These are phyloP conservation scores for Zelleria hepariella DNA, from an alignment of 2,888 invertebrate genomes.

Conservation along the genomic window DNA sequence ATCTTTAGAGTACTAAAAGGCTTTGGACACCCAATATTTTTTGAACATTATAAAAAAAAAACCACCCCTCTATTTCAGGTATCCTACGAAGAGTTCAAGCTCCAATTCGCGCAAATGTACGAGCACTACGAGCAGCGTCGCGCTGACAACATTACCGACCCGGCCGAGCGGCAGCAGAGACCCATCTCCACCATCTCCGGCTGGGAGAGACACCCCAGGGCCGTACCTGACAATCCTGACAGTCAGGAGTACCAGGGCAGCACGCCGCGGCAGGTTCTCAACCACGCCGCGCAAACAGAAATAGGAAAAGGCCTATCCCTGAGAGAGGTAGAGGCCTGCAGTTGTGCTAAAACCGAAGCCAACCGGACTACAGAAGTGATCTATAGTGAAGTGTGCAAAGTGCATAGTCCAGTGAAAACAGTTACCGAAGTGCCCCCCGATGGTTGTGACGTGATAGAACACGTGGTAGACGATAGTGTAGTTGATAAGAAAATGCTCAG, in stretches of 20 bases:
- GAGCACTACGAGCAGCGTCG: slow-evolving; percentile 95
- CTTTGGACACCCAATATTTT: too few species aligned
- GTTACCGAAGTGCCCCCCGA: slow-evolving; percentile 32
- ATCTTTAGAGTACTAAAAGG: too few species aligned
- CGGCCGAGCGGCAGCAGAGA: slow-evolving; percentile 90
- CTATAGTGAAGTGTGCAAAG: slow-evolving; percentile 77
- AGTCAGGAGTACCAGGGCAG: slow-evolving; percentile 10
- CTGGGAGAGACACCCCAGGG: slow-evolving; percentile 78
- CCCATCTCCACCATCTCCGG: slow-evolving; percentile 98
- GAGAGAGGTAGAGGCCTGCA: slow-evolving; percentile 56
- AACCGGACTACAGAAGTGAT: slow-evolving; percentile 51
- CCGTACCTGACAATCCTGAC: slow-evolving; percentile 24
- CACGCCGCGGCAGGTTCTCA: slow-evolving; percentile 21
- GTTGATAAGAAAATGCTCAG: slow-evolving; percentile 26
- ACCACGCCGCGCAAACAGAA: slow-evolving; percentile 64
- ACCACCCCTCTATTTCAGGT: slow-evolving; percentile 73
- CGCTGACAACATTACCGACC: slow-evolving; percentile 95
- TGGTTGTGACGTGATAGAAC: slow-evolving; percentile 50
- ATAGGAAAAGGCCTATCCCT: slow-evolving; percentile 57
- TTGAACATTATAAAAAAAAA: too few species aligned
- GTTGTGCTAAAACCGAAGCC: slow-evolving; percentile 34
- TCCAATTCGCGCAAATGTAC: slow-evolving; percentile 98
- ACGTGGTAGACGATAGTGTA: slow-evolving; percentile 24
- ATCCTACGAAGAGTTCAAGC: slow-evolving; percentile 97
- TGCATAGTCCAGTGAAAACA: slow-evolving; percentile 64